Evolutionary conservation across 2,113 vertebrate species (phyloP).

Genomic region (Burhinus oedicnemus): DNA sequence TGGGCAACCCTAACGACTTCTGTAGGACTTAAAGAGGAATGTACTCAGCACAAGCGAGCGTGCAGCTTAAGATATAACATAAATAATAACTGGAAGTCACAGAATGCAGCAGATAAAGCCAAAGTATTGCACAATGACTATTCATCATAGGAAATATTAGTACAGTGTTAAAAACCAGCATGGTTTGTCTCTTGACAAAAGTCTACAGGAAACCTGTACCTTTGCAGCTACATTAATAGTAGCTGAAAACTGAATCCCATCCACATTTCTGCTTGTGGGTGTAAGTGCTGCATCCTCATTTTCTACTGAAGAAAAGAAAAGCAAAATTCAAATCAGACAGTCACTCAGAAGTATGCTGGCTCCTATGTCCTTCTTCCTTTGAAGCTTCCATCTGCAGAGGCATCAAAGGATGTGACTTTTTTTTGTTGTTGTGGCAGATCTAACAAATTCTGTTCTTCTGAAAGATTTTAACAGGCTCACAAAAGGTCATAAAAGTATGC

Average conservation of each 20-base stretch:
- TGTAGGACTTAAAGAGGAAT: not conserved
- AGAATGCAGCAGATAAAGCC: not conserved
- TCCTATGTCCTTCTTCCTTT: constrained; percentile 39
- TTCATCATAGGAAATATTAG: not conserved
- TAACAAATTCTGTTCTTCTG: constrained; percentile 54
- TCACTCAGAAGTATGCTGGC: not conserved
- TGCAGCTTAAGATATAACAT: not conserved
- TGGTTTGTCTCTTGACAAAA: not conserved
- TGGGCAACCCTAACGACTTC: not conserved
- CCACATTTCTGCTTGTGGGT: not conserved
- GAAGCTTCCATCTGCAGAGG: constrained; percentile 26
- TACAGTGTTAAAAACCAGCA: not conserved
- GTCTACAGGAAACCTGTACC: not conserved
- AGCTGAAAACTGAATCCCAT: not conserved
- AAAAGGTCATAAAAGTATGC: not conserved
- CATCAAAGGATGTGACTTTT: constrained; percentile 40
- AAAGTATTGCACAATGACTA: not conserved
- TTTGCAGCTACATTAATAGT: not conserved
- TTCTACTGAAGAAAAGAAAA: not conserved
- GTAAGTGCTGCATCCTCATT: not conserved
- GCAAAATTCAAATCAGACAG: not conserved
- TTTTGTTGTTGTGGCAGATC: constrained; percentile 28
- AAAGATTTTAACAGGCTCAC: constrained; percentile 49
- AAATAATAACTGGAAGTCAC: not conserved
- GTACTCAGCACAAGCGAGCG: not conserved